phyloP scores from a whole-genome alignment of 2,113 vertebrate species.

The Malurus melanocephalus region DNA sequence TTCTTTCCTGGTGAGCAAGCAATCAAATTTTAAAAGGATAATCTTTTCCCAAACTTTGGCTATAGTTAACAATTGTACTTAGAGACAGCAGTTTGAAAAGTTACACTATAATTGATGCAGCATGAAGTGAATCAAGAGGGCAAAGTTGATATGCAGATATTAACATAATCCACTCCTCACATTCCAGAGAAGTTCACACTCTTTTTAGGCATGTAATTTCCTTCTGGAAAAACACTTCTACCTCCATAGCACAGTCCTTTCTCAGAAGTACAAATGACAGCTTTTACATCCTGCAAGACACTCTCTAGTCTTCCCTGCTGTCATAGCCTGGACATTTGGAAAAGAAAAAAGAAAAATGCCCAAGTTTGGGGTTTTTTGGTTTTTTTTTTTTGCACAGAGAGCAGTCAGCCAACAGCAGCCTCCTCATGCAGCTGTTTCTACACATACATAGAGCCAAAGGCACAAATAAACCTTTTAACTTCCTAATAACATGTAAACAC shows the following conservation, averaged over 20 bases:
- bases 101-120: background rate
- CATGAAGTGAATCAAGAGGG: background rate
- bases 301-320: background rate
- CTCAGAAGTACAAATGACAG: background rate
- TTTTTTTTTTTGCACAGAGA: background rate
- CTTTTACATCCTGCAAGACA: background rate
- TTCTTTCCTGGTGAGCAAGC: background rate
- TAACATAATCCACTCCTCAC: background rate
- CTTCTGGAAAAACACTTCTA: background rate
- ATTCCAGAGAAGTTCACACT: background rate
- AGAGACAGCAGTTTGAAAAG: background rate
- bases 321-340: background rate
- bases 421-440: background rate
- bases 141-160: background rate
- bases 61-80: background rate
- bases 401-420: background rate
- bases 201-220: background rate
- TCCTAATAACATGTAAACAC: constrained; percentile 2
- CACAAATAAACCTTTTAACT: constrained; percentile 14
- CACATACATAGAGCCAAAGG: background rate
- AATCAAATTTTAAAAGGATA: background rate
- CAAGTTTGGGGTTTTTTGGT: fast-evolving
- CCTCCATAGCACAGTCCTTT: background rate
- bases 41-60: background rate
- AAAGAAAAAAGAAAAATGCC: background rate